Evolutionary conservation across 64 coral and sea anemone genomes (phyloP), one percentile per base, ranked within the genome.

Genomic region (Exaiptasia diaphana): DNA sequence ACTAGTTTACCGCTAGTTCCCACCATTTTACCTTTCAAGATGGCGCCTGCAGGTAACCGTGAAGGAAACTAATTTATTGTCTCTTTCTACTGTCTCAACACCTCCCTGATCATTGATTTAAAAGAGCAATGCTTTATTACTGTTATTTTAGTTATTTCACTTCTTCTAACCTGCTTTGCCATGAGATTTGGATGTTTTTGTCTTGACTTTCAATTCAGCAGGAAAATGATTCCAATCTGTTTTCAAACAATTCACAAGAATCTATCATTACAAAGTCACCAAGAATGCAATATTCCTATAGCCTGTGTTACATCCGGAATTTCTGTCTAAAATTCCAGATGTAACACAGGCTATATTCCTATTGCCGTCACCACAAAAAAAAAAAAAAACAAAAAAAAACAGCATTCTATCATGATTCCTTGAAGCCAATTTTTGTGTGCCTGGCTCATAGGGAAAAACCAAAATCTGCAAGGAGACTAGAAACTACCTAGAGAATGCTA

Each of bases 141-240:
- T 52, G 49, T 12, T 10, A n/a, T 10, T n/a, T n/a, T n/a, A n/a
- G n/a, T n/a, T n/a, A n/a, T n/a, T n/a, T n/a, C n/a, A n/a, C 24
- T 68, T 25, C 34, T 67, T 36, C 52, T 35, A 77, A 88, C 84
- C 73, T 68, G 53, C 77, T 61, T 46, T 77, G 13, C 6, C 31
- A 18, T 50, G 56, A 41, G 29, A 49, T n/a, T 78, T 57, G 10
- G 41, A 60, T 64, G 74, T 91, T 83, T 38, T 84, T 12, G 72
- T 54, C 84, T 75, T 83, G 25, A 89, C 84, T 83, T 88, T 99
- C 46, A 99, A 39, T 68, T 99, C 94, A 24, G 67, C 68, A 25
- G 94, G 94, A 42, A 97, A 88, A 14, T 85, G 68, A 12, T 6
- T 89, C 94, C 94, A 99, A 36, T 99, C 89, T 72, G 49, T 40